Base-by-base conservation (phyloP, 2,888 invertebrate genomes). In the Osmoderma eremita region DNA sequence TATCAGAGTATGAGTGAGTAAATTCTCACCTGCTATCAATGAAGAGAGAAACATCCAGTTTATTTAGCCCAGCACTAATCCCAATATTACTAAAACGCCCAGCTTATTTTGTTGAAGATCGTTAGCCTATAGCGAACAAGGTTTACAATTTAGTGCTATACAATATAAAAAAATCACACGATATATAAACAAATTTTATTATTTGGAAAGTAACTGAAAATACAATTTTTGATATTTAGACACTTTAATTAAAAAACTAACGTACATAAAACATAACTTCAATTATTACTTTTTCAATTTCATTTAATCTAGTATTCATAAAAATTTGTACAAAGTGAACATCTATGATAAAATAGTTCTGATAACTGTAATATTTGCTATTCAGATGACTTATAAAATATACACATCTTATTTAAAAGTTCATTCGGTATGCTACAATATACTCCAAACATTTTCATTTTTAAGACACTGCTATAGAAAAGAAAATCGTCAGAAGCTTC, bases 271-370 rank as follows among this genome's bases (percentile, higher is more conserved):
- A 63, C 65, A 65, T 56, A 56, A 65, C 58, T 30, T 61, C 58
- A 61, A 45, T 17, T 45, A 41, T 56, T 64, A 22, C 20, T 41
- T 54, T 54, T 30, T 30, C 10, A 30, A 6, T 38, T 54, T 56
- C 42, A 18, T 65, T 56, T 65, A 56, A 24, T 45, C 65, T 65
- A 65, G 48, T 65, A 58, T 65, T 58, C 65, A 65, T 65, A 65
- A 65, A 56, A 65, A 65, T 65, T 65, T 65, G 65, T 65, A 65
- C 65, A 65, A 65, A 65, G 45, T 56, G 65, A 65, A 65, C 65
- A 58, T 65, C 49, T 50, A 58, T 56, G 58, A 49, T 56, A 65
- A 65, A 65, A 65, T 65, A 65, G 56, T 65, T 58, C 36, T 36
- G 48, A 58, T 15, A 48, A 58, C 48, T 17, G 48, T 48, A 56